These are phyloP conservation scores for Alligator sinensis DNA, from an alignment of 2,113 vertebrate genomes.

Conservation along the genomic window DNA sequence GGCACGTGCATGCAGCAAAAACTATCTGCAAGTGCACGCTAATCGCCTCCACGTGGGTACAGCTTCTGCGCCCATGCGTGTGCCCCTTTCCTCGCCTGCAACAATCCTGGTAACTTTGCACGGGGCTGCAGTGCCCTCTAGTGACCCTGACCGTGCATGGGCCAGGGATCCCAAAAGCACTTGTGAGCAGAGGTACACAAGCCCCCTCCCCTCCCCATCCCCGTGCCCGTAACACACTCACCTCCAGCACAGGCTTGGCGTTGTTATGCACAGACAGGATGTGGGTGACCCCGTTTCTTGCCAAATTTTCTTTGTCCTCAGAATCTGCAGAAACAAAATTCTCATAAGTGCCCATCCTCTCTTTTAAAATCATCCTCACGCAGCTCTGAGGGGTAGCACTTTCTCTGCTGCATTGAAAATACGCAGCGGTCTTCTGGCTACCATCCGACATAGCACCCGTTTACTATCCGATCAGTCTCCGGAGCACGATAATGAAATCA, in stretches of 20 bases:
- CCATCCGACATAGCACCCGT: not conserved
- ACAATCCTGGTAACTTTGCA: not conserved
- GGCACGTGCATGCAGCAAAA: not conserved
- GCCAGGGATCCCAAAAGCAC: not conserved
- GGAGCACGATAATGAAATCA: not conserved
- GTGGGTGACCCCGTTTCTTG: slow-evolving; percentile 86
- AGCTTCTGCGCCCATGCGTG: too few species aligned
- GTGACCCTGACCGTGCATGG: not conserved
- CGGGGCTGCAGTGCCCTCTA: slow-evolving; percentile 57
- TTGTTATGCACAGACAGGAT: slow-evolving; percentile 88
- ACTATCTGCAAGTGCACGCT: not conserved
- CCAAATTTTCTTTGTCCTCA: slow-evolving; percentile 84
- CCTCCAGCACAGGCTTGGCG: slow-evolving; percentile 85
- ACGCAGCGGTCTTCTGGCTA: not conserved
- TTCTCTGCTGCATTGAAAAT: not conserved
- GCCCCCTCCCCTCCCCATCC: not conserved
- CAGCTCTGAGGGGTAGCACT: not conserved
- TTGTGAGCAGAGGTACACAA: not conserved
- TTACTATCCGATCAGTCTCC: not conserved
- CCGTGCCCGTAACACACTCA: not conserved
- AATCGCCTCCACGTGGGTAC: not conserved
- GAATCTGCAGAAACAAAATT: slow-evolving; percentile 77
- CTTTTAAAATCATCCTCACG: not conserved
- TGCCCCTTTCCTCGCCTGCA: not conserved
- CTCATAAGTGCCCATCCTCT: fast-evolving